A percentile compares a stretch with the other conserved stretches of the same genome.
Evolutionary conservation across 2,888 invertebrate genomes (phyloP).

Genomic region (Crepidodera aurea): DNA sequence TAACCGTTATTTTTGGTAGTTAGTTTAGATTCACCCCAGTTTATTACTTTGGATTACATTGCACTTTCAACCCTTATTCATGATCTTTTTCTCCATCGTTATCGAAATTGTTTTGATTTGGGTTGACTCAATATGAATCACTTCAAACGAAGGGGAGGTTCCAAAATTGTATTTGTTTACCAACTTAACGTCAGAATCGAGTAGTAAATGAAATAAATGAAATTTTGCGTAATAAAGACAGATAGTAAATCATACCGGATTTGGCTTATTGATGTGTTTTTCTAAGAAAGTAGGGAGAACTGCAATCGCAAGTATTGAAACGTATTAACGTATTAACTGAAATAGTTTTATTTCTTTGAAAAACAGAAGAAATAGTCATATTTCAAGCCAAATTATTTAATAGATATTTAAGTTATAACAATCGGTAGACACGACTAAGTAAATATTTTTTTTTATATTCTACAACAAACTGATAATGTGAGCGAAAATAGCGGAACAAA

Average conservation of each 20-base stretch:
- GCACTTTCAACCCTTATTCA: conserved; percentile 27
- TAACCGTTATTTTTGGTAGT: neutral
- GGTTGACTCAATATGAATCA: conserved; percentile 24
- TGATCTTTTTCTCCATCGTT: conserved; percentile 14
- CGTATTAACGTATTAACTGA: too few species aligned
- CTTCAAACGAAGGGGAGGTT: conserved; percentile 14
- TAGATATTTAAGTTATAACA: too few species aligned
- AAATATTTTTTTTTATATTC: too few species aligned
- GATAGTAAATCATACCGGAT: neutral
- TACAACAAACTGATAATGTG: too few species aligned
- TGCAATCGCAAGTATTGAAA: too few species aligned
- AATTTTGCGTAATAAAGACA: conserved; percentile 6
- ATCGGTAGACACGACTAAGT: too few species aligned
- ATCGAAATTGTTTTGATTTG: conserved; percentile 29
- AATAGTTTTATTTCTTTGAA: too few species aligned
- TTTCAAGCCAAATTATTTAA: too few species aligned
- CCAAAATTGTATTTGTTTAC: conserved; percentile 18
- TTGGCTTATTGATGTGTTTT: neutral
- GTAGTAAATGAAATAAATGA: conserved; percentile 1
- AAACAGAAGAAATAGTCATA: too few species aligned
- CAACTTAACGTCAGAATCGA: neutral
- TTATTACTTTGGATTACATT: conserved; percentile 18
- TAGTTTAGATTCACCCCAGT: neutral
- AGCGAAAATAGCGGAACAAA: too few species aligned
- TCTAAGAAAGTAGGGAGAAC: too few species aligned